Evolutionary conservation across 2,888 invertebrate species (phyloP), one percentile per base, ranked within the genome.

Genomic region (Macrosoma leucophasiata): DNA sequence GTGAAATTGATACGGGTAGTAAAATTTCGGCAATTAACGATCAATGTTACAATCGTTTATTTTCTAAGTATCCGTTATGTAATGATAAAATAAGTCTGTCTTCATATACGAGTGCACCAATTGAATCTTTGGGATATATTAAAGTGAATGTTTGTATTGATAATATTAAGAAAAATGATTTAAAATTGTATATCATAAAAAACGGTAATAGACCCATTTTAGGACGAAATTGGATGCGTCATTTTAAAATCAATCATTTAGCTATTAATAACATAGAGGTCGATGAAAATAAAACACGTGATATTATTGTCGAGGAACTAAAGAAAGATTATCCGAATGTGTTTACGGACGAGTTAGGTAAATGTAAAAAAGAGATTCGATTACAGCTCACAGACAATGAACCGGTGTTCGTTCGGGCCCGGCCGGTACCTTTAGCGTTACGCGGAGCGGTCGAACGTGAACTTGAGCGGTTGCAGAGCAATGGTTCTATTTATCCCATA

Each of bases 341-440:
- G 5, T 44, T 44, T 26, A 32, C 28, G 1, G 28, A 41, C 9
- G 33, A 36, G 15, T 31, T 44, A 14, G 41, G 41, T 2, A 41
- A 30, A 9, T 41, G 38, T 41, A 41, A 41, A 24, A 20, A 33
- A 27, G 3, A 26, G n/a, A 28, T 42, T 18, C 23, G 25, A 5
- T 18, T 39, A 25, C 38, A 36, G 25, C 33, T 42, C 12, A 17
- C 22, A 17, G 33, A 42, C 18, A 13, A 3, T 1, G 28, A 27
- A 2, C 30, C 33, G 17, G 38, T 42, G 8, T 38, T 21, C 17
- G 39, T 36, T 7, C 30, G 33, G 6, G 38, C 38, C 23, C 29
- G 42, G 11, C 27, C 33, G 7, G 34, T 41, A 11, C 41, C 41
- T 20, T 31, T 39, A 13, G 36, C 43, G 20, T 30, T 42, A 29